These are phyloP conservation scores for Chalcis sispes DNA, from an alignment of 2,888 invertebrate genomes.

Conservation along the genomic window DNA sequence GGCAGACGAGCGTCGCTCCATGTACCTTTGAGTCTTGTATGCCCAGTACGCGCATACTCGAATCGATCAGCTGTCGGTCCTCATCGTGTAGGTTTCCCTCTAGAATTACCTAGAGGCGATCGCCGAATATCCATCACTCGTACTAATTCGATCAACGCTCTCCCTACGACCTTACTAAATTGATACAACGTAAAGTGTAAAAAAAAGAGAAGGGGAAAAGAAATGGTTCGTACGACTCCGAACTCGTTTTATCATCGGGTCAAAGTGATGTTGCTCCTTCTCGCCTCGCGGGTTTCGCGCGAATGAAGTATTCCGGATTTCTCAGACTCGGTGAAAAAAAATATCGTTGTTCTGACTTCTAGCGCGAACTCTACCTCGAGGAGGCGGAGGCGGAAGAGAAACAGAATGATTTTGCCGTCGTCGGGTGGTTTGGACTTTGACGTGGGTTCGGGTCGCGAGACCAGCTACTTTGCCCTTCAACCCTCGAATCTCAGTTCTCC, in stretches of 20 bases:
- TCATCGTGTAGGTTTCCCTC: constrained; percentile 24
- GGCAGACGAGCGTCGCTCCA: constrained; percentile 6
- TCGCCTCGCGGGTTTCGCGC: constrained; percentile 21
- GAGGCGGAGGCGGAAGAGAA: not conserved
- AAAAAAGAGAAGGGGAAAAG: too few species aligned
- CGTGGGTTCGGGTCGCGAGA: constrained; percentile 20
- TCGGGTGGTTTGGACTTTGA: constrained; percentile 51
- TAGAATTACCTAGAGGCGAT: too few species aligned
- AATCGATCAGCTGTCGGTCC: constrained; percentile 64
- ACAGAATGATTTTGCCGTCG: constrained; percentile 52
- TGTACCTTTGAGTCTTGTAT: not conserved
- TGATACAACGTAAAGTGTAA: too few species aligned
- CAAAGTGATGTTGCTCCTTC: not conserved
- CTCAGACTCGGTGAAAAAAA: too few species aligned
- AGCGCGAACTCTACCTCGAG: too few species aligned
- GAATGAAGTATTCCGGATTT: constrained; percentile 8
- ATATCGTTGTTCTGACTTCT: too few species aligned
- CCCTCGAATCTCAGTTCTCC: constrained; percentile 48
- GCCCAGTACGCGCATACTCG: constrained; percentile 63
- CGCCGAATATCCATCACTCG: too few species aligned
- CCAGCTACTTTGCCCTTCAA: constrained; percentile 47
- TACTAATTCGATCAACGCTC: too few species aligned
- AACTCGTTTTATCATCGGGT: constrained; percentile 2
- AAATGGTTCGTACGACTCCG: not conserved
- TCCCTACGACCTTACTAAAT: too few species aligned